Evolutionary conservation across 2,113 vertebrate genomes (phyloP).

Genomic region (Orcinus orca): DNA sequence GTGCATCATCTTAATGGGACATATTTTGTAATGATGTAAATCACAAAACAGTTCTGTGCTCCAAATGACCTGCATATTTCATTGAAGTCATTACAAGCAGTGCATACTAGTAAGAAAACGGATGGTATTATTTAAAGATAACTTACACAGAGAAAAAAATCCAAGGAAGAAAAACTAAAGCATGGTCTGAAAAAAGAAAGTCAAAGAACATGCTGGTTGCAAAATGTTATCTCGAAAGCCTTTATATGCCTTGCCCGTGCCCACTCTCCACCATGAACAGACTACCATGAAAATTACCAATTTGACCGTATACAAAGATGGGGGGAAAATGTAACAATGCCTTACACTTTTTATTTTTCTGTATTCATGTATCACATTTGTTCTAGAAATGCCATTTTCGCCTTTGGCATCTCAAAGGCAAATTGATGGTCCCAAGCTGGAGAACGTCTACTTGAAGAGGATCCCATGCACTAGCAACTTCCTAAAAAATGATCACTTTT

Average conservation of each 20-base stretch:
- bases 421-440: background rate
- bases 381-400: background rate
- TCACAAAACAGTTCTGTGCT: constrained; percentile 68
- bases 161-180: constrained; percentile 48
- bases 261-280: background rate
- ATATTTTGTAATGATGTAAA: constrained; percentile 75
- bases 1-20: constrained; percentile 78
- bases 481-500: background rate
- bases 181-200: background rate
- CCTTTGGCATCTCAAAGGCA: background rate
- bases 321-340: background rate
- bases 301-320: background rate
- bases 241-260: background rate
- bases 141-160: background rate
- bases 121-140: constrained; percentile 66
- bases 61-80: constrained; percentile 76
- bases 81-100: constrained; percentile 71
- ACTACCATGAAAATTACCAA: background rate
- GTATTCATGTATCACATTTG: background rate
- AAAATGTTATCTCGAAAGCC: background rate
- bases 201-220: background rate
- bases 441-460: background rate
- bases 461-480: no score
- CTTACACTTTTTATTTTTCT: background rate
- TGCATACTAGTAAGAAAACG: constrained; percentile 47